Evolutionary conservation across 2,888 invertebrate species (phyloP).

Genomic region (Agrenia bidenticulata): DNA sequence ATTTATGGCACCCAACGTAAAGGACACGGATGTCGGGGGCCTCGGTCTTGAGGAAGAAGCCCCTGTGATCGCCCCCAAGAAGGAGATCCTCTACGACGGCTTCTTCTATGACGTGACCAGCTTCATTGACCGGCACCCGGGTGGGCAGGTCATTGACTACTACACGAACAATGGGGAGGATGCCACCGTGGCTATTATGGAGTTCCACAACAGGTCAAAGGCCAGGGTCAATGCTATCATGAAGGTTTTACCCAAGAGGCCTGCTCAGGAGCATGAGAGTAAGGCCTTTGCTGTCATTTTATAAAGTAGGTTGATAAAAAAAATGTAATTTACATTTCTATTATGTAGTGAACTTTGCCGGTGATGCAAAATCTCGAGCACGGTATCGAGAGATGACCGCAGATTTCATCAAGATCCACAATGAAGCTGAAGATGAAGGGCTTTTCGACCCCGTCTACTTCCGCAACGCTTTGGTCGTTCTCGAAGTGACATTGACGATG

Average conservation of each 20-base stretch:
- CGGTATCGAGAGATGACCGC: constrained; percentile 30
- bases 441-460: constrained; percentile 33
- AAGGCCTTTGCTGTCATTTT: constrained; percentile 3
- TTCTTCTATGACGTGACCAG: constrained; percentile 36
- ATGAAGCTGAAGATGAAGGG: constrained; percentile 28
- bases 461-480: constrained; percentile 25
- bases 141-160: constrained; percentile 34
- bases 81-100: constrained; percentile 35
- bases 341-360: constrained; percentile 28
- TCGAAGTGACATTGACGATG: constrained; percentile 33
- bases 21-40: constrained; percentile 13
- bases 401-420: constrained; percentile 23
- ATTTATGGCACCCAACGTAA: constrained; percentile 30
- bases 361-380: constrained; percentile 19
- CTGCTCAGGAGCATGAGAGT: constrained; percentile 34
- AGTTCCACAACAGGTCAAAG: constrained; percentile 31
- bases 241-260: constrained; percentile 24
- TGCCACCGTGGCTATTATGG: constrained; percentile 33
- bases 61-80: constrained; percentile 22
- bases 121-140: constrained; percentile 32
- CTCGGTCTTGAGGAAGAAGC: constrained; percentile 18
- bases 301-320: not conserved
- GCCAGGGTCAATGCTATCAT: constrained; percentile 27
- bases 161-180: constrained; percentile 33
- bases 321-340: constrained; percentile 3